A percentile compares a stretch with the other conserved stretches of the same genome.
phyloP scores from a whole-genome alignment of 2,113 vertebrate species.

The Pseudopipra pipra region DNA sequence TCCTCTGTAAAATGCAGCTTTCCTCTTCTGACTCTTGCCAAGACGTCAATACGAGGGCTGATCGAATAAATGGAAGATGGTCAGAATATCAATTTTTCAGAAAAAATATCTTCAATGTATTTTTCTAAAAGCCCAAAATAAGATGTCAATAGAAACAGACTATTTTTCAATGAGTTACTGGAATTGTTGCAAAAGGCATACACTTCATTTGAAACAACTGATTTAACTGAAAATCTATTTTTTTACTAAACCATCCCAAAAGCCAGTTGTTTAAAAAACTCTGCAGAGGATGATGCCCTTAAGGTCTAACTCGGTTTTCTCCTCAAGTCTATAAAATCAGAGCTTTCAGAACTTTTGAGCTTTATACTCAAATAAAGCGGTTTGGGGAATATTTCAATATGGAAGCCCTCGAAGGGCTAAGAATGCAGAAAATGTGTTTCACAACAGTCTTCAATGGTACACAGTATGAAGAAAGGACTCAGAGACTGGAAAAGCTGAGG shows the following conservation, averaged over 20 bases:
- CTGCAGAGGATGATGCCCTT: not conserved
- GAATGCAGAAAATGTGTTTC: slow-evolving; percentile 62
- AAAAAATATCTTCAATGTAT: not conserved
- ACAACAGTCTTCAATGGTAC: slow-evolving; percentile 41
- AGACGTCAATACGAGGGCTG: not conserved
- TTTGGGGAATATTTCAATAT: slow-evolving; percentile 44
- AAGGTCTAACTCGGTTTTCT: not conserved
- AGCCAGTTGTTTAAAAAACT: not conserved
- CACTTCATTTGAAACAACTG: not conserved
- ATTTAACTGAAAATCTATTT: not conserved
- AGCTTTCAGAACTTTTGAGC: slow-evolving; percentile 22
- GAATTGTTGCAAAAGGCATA: not conserved
- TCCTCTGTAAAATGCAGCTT: not conserved
- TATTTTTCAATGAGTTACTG: not conserved
- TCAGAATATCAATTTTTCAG: not conserved
- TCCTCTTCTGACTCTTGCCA: not conserved
- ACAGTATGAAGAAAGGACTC: slow-evolving; percentile 44
- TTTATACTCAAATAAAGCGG: not conserved
- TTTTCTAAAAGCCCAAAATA: not conserved
- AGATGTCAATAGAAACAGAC: not conserved
- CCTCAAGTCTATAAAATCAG: slow-evolving; percentile 6
- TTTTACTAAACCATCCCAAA: not conserved
- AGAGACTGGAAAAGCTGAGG: slow-evolving; percentile 46
- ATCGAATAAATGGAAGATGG: not conserved
- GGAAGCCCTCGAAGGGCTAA: slow-evolving; percentile 35